phyloP scores from a whole-genome alignment of 2,113 vertebrate genomes.

The Xiphophorus couchianus region DNA sequence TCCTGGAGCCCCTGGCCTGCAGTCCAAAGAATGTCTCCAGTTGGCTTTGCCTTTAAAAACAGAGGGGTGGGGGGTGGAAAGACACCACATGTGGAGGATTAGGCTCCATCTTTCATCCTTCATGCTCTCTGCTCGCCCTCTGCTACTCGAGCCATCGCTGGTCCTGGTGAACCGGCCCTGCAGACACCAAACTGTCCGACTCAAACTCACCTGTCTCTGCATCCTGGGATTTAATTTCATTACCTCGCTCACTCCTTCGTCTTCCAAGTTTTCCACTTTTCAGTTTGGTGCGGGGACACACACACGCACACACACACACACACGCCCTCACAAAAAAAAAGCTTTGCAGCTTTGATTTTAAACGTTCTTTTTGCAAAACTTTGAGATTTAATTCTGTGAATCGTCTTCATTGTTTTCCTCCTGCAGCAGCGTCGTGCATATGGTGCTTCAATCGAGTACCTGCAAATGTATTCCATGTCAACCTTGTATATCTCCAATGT shows the following conservation, averaged over 20 bases:
- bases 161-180: constrained; percentile 52
- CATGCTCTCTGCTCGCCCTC: constrained; percentile 78
- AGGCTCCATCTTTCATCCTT: constrained; percentile 84
- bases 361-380: constrained; percentile 49
- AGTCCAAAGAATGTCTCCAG: constrained; percentile 84
- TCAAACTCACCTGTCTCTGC: constrained; percentile 59
- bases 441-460: constrained; percentile 67
- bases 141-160: constrained; percentile 62
- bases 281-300: constrained; percentile 47
- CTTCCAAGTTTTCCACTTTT: constrained; percentile 61
- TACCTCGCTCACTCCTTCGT: constrained; percentile 25
- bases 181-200: constrained; percentile 45
- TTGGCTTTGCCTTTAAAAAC: constrained; percentile 81
- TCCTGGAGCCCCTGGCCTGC: constrained; percentile 83
- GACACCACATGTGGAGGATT: constrained; percentile 85
- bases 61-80: constrained; percentile 19
- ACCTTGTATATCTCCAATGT: constrained; percentile 61
- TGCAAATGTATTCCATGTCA: constrained; percentile 70
- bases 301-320: background rate
- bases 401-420: constrained; percentile 45
- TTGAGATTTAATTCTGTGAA: constrained; percentile 62
- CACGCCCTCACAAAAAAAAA: constrained; percentile 42
- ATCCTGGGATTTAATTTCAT: constrained; percentile 27
- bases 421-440: constrained; percentile 63
- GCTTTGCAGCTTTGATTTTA: constrained; percentile 42